phyloP scores from a whole-genome alignment of 2,113 vertebrate genomes.

The Carettochelys insculpta region DNA sequence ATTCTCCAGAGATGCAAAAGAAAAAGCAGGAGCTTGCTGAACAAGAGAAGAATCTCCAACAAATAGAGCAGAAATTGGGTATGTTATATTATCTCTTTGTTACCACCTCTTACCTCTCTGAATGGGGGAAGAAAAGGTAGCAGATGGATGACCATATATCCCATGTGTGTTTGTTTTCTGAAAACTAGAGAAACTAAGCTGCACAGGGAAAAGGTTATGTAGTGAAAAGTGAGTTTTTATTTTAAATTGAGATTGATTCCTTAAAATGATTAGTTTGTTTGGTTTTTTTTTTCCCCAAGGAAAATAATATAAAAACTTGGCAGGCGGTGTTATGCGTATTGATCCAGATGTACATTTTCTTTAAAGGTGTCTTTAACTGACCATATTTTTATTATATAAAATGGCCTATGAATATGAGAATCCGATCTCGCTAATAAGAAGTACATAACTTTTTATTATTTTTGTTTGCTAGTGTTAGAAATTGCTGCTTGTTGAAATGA shows the following conservation, averaged over 20 bases:
- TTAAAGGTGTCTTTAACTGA: not conserved
- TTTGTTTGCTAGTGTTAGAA: not conserved
- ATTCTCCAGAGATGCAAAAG: slow-evolving; percentile 75
- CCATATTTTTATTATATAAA: not conserved
- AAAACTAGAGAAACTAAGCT: not conserved
- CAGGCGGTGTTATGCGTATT: not conserved
- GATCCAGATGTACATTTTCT: not conserved
- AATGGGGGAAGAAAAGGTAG: not conserved
- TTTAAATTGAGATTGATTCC: not conserved
- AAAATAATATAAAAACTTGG: not conserved
- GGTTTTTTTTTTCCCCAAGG: not conserved
- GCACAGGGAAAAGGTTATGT: not conserved
- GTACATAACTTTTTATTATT: slow-evolving; percentile 21
- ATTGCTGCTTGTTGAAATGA: not conserved
- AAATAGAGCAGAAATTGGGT: slow-evolving; percentile 84
- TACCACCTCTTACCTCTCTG: not conserved
- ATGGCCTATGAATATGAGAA: not conserved
- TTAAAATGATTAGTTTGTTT: too few species aligned
- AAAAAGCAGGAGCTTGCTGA: slow-evolving; percentile 77
- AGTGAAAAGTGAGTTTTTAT: not conserved
- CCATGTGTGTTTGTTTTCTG: not conserved
- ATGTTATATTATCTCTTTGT: slow-evolving; percentile 21
- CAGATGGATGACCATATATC: not conserved
- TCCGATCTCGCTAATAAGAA: not conserved
- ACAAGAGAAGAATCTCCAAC: slow-evolving; percentile 76